Evolutionary conservation across 1,140 invertebrate genomes (phyloP).

Genomic region (Drosophila mauritiana): DNA sequence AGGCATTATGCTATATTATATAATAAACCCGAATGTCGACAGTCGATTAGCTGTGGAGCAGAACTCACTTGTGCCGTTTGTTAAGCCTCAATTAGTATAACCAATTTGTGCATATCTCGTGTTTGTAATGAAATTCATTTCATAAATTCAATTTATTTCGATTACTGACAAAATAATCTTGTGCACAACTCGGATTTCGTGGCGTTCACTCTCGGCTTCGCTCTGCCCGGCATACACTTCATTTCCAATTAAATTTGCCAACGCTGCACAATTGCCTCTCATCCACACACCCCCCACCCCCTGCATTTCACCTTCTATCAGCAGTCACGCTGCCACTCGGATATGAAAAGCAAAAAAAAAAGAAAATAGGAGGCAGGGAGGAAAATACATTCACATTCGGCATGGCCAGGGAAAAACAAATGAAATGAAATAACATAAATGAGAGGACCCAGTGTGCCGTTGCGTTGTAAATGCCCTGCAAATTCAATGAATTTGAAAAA

Average conservation of each 20-base stretch:
- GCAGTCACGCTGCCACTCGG: constrained; percentile 31
- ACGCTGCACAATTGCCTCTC: constrained; percentile 59
- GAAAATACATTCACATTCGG: constrained; percentile 26
- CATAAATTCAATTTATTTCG: constrained; percentile 82
- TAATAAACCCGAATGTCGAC: background rate
- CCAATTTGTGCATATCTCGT: constrained; percentile 60
- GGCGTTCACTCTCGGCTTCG: constrained; percentile 20
- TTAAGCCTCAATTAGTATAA: constrained; percentile 74
- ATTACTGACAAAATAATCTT: constrained; percentile 83
- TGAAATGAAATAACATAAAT: constrained; percentile 58
- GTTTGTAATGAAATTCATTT: constrained; percentile 76
- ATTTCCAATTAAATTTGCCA: constrained; percentile 80
- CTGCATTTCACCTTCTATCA: constrained; percentile 14
- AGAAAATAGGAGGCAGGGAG: constrained; percentile 1
- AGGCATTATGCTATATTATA: background rate
- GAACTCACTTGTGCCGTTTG: constrained; percentile 4
- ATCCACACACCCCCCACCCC: background rate
- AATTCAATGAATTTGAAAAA: constrained; percentile 82
- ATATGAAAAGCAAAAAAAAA: constrained; percentile 33
- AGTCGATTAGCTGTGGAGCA: constrained; percentile 9
- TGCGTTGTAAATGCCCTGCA: constrained; percentile 59
- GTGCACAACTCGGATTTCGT: constrained; percentile 49
- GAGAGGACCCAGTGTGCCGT: constrained; percentile 1
- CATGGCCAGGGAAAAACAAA: constrained; percentile 39
- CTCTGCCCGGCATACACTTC: constrained; percentile 57